Evolutionary conservation across 2,113 vertebrate species (phyloP).

Genomic region (Calcarius ornatus): DNA sequence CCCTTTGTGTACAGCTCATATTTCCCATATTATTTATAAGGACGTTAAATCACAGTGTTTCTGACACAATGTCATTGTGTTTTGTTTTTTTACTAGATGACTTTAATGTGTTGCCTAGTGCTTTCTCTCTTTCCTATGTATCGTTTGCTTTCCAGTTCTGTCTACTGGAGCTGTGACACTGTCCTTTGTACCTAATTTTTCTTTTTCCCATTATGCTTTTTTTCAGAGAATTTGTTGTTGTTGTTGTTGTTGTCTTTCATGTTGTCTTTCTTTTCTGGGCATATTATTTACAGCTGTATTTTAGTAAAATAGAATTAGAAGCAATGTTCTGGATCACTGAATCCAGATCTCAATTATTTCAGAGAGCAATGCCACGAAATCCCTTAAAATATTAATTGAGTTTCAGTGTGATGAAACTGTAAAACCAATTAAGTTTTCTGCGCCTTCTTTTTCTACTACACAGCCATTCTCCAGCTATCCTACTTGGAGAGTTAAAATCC

Average conservation of each 20-base stretch:
- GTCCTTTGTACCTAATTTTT: background rate
- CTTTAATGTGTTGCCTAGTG: background rate
- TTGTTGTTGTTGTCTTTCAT: background rate
- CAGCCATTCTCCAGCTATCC: background rate
- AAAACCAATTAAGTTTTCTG: slow-evolving; percentile 8
- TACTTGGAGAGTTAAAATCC: background rate
- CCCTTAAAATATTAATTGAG: slow-evolving; percentile 55
- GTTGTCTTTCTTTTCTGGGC: background rate
- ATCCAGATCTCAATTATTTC: slow-evolving; percentile 27
- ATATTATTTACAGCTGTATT: slow-evolving; percentile 21
- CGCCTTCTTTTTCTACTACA: background rate
- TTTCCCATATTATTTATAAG: background rate
- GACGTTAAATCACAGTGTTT: background rate
- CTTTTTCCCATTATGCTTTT: background rate
- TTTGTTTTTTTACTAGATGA: background rate
- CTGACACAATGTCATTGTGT: background rate
- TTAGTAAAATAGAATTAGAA: slow-evolving; percentile 26
- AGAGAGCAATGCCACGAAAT: slow-evolving; percentile 20
- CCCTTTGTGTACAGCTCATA: background rate
- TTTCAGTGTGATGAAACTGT: slow-evolving; percentile 25
- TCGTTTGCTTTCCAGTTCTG: background rate
- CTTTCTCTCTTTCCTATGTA: background rate
- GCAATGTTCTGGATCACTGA: slow-evolving; percentile 42
- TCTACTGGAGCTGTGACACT: background rate
- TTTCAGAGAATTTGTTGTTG: background rate